Evolutionary conservation across 2,797 vertebrate genomes (phyloP).

Genomic region (Etheostoma nigrum): DNA sequence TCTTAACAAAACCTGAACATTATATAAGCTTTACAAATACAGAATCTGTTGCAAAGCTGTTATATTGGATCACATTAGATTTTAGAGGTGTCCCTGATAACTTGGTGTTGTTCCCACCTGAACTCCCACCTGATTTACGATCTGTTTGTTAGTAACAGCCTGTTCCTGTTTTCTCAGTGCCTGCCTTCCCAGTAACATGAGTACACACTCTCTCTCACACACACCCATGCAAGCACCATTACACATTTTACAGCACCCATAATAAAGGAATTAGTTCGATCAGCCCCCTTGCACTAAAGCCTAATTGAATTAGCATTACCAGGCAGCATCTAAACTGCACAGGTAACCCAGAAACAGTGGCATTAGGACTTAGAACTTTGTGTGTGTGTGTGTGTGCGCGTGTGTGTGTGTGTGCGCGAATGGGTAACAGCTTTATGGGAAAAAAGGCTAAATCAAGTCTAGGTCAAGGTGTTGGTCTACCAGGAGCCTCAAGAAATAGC

Average conservation of each 20-base stretch:
- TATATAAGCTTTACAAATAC: not conserved
- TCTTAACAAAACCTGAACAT: not conserved
- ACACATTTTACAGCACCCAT: constrained; percentile 54
- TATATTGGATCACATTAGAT: constrained; percentile 12
- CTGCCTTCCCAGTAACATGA: constrained; percentile 52
- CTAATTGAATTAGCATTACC: constrained; percentile 83
- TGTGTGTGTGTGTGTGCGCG: constrained; percentile 1
- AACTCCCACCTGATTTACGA: constrained; percentile 61
- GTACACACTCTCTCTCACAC: constrained; percentile 21
- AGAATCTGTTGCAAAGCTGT: not conserved
- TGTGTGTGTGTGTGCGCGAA: not conserved
- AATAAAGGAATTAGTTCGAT: constrained; percentile 76
- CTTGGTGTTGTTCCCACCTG: constrained; percentile 37
- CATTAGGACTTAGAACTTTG: constrained; percentile 53
- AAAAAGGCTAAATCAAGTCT: not conserved
- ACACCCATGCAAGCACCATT: constrained; percentile 51
- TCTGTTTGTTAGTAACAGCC: constrained; percentile 70
- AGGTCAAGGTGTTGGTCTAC: not conserved
- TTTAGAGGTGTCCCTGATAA: constrained; percentile 31
- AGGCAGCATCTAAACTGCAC: constrained; percentile 49
- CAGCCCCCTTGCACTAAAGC: constrained; percentile 78
- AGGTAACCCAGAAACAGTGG: constrained; percentile 82
- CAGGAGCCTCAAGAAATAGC: not conserved
- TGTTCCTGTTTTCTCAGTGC: constrained; percentile 56
- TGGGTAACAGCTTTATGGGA: not conserved